phyloP scores from a whole-genome alignment of 2,797 vertebrate genomes.

The Leuciscus waleckii region DNA sequence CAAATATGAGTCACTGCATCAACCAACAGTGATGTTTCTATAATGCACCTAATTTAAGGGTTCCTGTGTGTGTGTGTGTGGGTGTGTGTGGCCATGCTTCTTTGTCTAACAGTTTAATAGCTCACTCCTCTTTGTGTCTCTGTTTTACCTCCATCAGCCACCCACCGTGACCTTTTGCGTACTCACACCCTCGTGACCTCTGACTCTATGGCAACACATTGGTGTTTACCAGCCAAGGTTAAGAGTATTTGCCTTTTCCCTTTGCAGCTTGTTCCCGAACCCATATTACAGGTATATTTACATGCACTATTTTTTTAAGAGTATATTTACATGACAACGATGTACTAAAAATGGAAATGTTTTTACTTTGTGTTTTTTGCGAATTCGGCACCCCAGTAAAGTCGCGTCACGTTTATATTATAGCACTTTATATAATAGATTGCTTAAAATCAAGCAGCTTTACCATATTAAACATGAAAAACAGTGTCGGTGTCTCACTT shows the following conservation, averaged over 20 bases:
- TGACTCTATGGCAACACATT: slow-evolving; percentile 24
- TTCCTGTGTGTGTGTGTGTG: slow-evolving; percentile 17
- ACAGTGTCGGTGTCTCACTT: neutral
- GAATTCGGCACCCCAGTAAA: too few relatives aligned
- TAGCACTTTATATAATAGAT: too few relatives aligned
- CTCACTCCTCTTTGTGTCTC: slow-evolving; percentile 8
- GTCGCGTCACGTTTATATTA: too few relatives aligned
- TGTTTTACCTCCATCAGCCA: slow-evolving; percentile 20
- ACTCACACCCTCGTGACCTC: slow-evolving; percentile 40
- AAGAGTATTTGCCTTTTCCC: slow-evolving; percentile 32
- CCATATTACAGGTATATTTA: neutral
- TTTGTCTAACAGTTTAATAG: slow-evolving; percentile 53
- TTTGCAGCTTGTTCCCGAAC: neutral
- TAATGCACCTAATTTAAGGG: neutral
- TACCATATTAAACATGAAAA: too few relatives aligned
- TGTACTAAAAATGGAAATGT: neutral
- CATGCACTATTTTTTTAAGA: neutral
- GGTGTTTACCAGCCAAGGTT: slow-evolving; percentile 3
- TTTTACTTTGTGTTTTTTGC: too few relatives aligned
- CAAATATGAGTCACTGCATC: neutral
- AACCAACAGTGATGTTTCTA: neutral
- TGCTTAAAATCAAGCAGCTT: too few relatives aligned
- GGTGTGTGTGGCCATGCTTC: slow-evolving; percentile 20
- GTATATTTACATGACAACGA: neutral
- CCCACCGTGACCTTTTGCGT: neutral